A percentile compares a stretch with the other conserved stretches of the same genome.
These are phyloP conservation scores for Drosophila chauvacae DNA, from an alignment of 1,140 invertebrate species.

Conservation along the genomic window DNA sequence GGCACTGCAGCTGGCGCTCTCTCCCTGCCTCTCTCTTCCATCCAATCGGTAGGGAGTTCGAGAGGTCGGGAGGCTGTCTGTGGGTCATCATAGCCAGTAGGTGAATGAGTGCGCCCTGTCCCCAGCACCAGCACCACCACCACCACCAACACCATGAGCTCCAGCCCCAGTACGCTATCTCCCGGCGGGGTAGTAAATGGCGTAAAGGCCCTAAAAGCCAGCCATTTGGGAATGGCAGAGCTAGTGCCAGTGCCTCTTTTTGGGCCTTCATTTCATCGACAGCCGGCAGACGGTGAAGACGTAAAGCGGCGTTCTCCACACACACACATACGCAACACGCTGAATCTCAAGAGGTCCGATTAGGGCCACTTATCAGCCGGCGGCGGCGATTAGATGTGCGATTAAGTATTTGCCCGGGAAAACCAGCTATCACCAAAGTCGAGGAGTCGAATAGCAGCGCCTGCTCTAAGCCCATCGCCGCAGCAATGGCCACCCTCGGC, in stretches of 20 bases:
- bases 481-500: slow-evolving; percentile 64
- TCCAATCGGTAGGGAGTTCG: background rate
- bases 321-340: background rate
- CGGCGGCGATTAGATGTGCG: slow-evolving; percentile 58
- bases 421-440: background rate
- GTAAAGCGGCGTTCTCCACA: slow-evolving; percentile 11
- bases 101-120: background rate
- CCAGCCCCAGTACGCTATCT: slow-evolving; percentile 15
- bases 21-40: background rate
- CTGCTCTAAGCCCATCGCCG: background rate
- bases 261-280: slow-evolving; percentile 62
- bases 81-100: background rate
- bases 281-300: slow-evolving; percentile 66
- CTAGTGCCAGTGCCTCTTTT: background rate
- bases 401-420: slow-evolving; percentile 42
- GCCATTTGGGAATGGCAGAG: slow-evolving; percentile 1
- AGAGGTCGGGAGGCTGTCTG: slow-evolving; percentile 2
- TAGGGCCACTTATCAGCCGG: slow-evolving; percentile 54
- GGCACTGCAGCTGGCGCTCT: background rate
- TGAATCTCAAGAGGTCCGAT: slow-evolving; percentile 62
- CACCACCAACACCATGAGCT: background rate
- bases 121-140: background rate
- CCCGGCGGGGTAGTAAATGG: slow-evolving; percentile 32
- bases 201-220: slow-evolving; percentile 23
- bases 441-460: background rate